Evolutionary conservation across 2,797 vertebrate genomes (phyloP), one percentile per base, ranked within the genome.

Genomic region (Mus caroli): DNA sequence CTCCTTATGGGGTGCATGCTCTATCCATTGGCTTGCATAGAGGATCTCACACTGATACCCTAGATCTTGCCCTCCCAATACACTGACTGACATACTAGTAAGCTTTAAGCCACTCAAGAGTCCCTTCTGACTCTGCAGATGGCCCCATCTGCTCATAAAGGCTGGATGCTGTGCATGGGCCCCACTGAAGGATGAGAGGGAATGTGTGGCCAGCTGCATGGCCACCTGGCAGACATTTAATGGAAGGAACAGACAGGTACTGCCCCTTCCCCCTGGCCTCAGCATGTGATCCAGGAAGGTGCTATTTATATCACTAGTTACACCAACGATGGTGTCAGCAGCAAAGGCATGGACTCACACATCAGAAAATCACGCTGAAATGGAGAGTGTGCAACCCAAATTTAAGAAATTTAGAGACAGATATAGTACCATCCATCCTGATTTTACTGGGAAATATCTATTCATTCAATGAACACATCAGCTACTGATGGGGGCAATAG

Each of bases 101-200:
- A 73, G 14, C 67, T 94, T 88, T 93, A 94, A 73, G 62, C 34
- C 87, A 43, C 34, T 19, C 79, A 15, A n/a, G 40, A 78, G 62
- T 92, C 64, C 54, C 91, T 87, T 90, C 88, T 96, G 95, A 97
- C 88, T 96, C 96, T 78, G 46, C 67, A 87, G 90, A 92, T 96
- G 75, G 37, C 85, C 82, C 67, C 54, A 89, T 76, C 92, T 95
- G 91, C 95, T 96, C 50, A 3, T 88, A 92, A 96, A 97, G 64
- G 50, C 88, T 43, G 73, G 62, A 11, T 52, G 78, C 34, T 22
- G 40, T 71, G 82, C 64, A 67, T 6, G 75, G 78, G 82, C 75
- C 28, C 26, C 58, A 31, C 40, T 19, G 34, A 19, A 76, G 64
- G 75, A 78, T n/a, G 28, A 50, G 19, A 46, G 17, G 22, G 10